Percentiles rank a stretch among this genome's conserved stretches.
phyloP scores from a whole-genome alignment of 2,113 vertebrate genomes.

The Cinclus cinclus region DNA sequence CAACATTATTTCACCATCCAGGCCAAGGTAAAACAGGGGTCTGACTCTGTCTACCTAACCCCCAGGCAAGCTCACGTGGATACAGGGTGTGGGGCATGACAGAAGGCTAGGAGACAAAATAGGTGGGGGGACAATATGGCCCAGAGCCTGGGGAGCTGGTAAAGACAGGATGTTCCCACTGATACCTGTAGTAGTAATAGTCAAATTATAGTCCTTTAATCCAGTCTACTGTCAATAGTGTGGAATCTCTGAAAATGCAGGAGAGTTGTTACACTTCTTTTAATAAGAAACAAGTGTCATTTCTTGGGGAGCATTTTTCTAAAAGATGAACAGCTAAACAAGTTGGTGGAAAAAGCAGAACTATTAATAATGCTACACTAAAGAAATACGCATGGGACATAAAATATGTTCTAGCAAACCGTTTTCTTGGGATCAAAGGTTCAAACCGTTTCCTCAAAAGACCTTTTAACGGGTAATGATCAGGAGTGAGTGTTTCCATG shows the following conservation, averaged over 20 bases:
- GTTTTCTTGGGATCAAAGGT: neutral
- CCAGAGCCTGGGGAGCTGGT: neutral
- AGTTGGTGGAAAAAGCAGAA: neutral
- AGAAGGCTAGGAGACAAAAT: neutral
- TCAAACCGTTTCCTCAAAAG: conserved; percentile 12
- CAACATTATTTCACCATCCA: neutral
- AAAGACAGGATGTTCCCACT: neutral
- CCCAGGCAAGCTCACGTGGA: neutral
- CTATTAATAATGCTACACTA: neutral
- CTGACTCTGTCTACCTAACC: neutral
- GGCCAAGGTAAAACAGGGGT: neutral
- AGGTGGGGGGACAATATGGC: neutral
- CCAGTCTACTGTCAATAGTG: neutral
- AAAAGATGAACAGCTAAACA: neutral
- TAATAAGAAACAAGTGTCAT: neutral
- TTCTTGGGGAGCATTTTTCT: neutral
- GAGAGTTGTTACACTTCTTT: neutral
- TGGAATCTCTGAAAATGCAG: neutral
- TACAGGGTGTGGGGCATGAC: neutral
- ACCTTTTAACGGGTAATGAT: neutral
- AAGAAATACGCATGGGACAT: neutral
- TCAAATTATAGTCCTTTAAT: neutral
- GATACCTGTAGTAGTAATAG: neutral
- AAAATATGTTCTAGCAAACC: neutral
- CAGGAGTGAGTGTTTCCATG: neutral